Conservation (phyloP, 2,113 vertebrate species). For the Myotis brandtii region DNA sequence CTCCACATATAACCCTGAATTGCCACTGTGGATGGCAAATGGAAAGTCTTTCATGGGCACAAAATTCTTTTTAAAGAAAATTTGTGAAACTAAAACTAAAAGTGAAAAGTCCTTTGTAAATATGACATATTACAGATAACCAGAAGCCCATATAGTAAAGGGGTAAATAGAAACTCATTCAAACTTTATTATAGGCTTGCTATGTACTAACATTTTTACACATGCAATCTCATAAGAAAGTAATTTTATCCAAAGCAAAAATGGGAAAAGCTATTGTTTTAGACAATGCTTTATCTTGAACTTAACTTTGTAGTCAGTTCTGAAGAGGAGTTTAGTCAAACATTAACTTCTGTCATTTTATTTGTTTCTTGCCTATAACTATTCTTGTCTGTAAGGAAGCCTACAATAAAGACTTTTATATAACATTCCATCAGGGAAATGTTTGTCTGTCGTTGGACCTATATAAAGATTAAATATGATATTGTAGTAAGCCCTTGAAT, state of each 20-base stretch:
- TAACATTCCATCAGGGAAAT: slow-evolving; percentile 76
- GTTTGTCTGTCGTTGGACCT: slow-evolving; percentile 61
- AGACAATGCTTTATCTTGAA: slow-evolving; percentile 67
- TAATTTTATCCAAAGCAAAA: slow-evolving; percentile 70
- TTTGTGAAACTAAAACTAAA: slow-evolving; percentile 71
- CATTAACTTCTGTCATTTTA: slow-evolving; percentile 69
- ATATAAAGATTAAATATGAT: slow-evolving; percentile 78
- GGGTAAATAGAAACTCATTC: slow-evolving; percentile 57
- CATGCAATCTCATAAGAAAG: slow-evolving; percentile 62
- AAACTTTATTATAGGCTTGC: slow-evolving; percentile 61
- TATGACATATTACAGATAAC: slow-evolving; percentile 56
- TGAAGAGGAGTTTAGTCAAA: slow-evolving; percentile 69
- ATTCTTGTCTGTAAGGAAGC: slow-evolving; percentile 62
- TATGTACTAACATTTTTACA: slow-evolving; percentile 68
- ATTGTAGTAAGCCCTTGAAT: slow-evolving; percentile 73
- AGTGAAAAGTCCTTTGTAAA: slow-evolving; percentile 67
- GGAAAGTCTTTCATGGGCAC: neutral
- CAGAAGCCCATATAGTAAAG: slow-evolving; percentile 56
- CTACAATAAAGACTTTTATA: slow-evolving; percentile 72
- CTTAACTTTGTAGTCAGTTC: slow-evolving; percentile 65
- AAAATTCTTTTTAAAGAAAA: slow-evolving; percentile 67
- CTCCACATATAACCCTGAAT: neutral
- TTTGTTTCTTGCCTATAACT: slow-evolving; percentile 70
- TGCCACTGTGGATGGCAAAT: slow-evolving; percentile 16
- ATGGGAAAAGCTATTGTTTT: slow-evolving; percentile 62